Conservation (phyloP, 2,888 invertebrate genomes). For the Encarsia formosa region DNA sequence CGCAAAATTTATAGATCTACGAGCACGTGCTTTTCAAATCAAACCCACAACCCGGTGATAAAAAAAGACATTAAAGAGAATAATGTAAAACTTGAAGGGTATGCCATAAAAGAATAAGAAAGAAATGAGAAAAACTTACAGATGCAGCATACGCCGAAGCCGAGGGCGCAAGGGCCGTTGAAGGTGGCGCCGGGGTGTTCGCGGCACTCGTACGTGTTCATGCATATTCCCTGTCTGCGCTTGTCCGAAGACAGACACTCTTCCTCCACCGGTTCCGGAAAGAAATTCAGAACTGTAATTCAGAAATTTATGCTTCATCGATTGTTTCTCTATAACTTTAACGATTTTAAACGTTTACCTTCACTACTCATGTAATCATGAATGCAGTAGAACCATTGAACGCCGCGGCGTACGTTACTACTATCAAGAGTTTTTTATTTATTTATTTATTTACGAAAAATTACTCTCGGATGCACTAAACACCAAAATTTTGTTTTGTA, state of each 20-base stretch:
- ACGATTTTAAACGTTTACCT: not conserved
- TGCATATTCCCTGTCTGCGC: conserved; percentile 69
- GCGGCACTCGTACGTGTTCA: conserved; percentile 80
- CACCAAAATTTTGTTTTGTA: too few relatives aligned
- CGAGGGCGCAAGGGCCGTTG: conserved; percentile 74
- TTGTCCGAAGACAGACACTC: conserved; percentile 73
- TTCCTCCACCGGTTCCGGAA: conserved; percentile 77
- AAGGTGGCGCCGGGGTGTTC: conserved; percentile 69
- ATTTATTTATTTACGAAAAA: not conserved
- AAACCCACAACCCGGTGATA: too few relatives aligned
- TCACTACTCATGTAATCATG: not conserved
- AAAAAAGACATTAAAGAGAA: too few relatives aligned
- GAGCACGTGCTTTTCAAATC: too few relatives aligned
- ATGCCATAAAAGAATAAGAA: too few relatives aligned
- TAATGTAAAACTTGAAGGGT: too few relatives aligned
- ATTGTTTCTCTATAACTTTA: too few relatives aligned
- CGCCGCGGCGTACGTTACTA: too few relatives aligned
- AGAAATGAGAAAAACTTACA: conserved; percentile 60
- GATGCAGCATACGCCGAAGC: conserved; percentile 81
- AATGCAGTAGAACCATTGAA: not conserved
- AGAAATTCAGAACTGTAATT: conserved; percentile 70
- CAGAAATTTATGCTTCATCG: too few relatives aligned
- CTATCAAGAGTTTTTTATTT: not conserved
- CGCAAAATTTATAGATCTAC: too few relatives aligned
- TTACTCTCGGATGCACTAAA: not conserved